Evolutionary conservation across 2,888 invertebrate genomes (phyloP).

Genomic region (Lithophane ornitopus): DNA sequence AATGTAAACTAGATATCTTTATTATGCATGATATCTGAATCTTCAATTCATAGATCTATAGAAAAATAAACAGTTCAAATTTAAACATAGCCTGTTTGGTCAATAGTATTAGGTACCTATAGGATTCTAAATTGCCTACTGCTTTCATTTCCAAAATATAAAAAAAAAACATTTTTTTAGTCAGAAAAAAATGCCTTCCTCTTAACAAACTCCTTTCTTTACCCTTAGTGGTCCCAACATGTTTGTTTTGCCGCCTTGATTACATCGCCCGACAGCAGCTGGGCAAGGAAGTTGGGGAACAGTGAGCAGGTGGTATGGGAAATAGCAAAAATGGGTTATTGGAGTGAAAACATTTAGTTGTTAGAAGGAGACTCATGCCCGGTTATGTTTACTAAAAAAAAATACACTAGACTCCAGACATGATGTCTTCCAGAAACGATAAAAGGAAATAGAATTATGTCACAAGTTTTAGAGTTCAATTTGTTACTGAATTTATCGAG

Average conservation of each 20-base stretch:
- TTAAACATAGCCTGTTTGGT: slow-evolving; percentile 9
- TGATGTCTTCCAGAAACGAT: background rate
- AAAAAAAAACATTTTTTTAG: background rate
- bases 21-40: slow-evolving; percentile 48
- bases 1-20: slow-evolving; percentile 16
- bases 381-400: no score
- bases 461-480: background rate
- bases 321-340: background rate
- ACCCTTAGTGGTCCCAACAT: slow-evolving; percentile 73
- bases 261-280: slow-evolving; percentile 74
- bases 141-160: background rate
- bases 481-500: background rate
- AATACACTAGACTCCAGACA: background rate
- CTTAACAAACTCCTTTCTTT: slow-evolving; percentile 56
- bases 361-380: no score
- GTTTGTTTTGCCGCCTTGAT: slow-evolving; percentile 81
- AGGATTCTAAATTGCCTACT: background rate
- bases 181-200: slow-evolving; percentile 34
- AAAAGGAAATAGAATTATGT: background rate
- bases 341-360: background rate
- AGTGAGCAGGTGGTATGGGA: background rate
- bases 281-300: slow-evolving; percentile 68
- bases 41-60: slow-evolving; percentile 15
- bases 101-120: background rate
- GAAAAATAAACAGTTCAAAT: background rate